phyloP scores from a whole-genome alignment of 2,888 invertebrate genomes.

The Clepsis dumicolana region DNA sequence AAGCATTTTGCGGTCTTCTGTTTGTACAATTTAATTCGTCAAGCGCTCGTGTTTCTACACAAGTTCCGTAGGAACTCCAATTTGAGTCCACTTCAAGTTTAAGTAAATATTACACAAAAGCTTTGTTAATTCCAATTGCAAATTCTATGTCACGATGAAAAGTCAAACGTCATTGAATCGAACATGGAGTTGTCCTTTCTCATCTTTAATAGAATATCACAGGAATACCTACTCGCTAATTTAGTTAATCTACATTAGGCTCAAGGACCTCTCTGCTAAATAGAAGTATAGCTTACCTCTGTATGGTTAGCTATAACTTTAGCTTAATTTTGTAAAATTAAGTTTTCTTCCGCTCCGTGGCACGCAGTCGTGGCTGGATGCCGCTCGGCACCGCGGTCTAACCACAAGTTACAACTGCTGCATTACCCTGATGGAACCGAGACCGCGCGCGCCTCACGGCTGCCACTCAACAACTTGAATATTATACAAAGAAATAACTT shows the following conservation, averaged over 20 bases:
- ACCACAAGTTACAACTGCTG: constrained; percentile 62
- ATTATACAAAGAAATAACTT: constrained; percentile 7
- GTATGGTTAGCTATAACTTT: background rate
- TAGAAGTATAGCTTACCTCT: background rate
- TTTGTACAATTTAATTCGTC: constrained; percentile 30
- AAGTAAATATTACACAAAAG: background rate
- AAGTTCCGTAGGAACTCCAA: constrained; percentile 7
- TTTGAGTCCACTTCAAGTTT: background rate
- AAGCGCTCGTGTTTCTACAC: constrained; percentile 5
- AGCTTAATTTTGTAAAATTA: constrained; percentile 12
- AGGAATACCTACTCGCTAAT: too few relatives aligned
- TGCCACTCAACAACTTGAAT: constrained; percentile 45
- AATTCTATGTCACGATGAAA: background rate
- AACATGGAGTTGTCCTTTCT: background rate
- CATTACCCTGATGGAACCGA: constrained; percentile 62
- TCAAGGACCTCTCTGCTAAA: background rate
- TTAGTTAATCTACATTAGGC: background rate
- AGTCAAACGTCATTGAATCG: background rate
- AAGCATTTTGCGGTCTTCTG: constrained; percentile 38
- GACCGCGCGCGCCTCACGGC: constrained; percentile 54
- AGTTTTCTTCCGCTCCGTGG: constrained; percentile 18
- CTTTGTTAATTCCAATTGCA: background rate
- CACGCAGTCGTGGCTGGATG: constrained; percentile 28
- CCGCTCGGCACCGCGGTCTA: constrained; percentile 25
- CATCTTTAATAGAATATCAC: too few relatives aligned